phyloP scores from a whole-genome alignment of 2,113 vertebrate genomes.

The Menidia beryllina region DNA sequence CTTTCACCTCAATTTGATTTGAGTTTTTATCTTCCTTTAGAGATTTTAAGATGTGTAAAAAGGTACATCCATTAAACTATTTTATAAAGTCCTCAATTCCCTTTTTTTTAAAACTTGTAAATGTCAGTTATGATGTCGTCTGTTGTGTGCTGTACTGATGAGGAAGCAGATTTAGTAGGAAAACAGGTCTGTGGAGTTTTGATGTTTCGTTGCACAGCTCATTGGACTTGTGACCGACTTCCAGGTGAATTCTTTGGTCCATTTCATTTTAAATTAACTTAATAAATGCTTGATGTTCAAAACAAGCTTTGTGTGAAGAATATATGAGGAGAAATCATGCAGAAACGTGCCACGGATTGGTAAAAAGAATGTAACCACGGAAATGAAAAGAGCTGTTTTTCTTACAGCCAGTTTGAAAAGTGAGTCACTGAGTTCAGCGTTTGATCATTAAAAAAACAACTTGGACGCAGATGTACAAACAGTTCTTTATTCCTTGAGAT shows the following conservation, averaged over 20 bases:
- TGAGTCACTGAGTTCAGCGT: background rate
- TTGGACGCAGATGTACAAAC: background rate
- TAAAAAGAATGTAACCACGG: too few relatives aligned
- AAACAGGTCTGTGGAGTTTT: background rate
- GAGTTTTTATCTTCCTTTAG: slow-evolving; percentile 2
- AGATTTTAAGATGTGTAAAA: slow-evolving; percentile 15
- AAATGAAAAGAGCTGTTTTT: too few relatives aligned
- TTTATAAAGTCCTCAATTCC: background rate
- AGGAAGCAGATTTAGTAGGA: slow-evolving; percentile 5
- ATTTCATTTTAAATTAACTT: slow-evolving; percentile 12
- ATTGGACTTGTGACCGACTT: background rate
- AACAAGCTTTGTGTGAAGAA: background rate
- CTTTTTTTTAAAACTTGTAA: slow-evolving; percentile 14
- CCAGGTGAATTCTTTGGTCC: background rate
- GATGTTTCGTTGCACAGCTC: slow-evolving; percentile 17
- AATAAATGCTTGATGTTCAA: slow-evolving; percentile 47
- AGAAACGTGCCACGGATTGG: too few relatives aligned
- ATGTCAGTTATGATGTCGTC: slow-evolving; percentile 29
- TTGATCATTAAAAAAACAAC: background rate
- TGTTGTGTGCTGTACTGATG: background rate
- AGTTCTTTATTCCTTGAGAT: background rate
- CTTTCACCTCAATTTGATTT: slow-evolving; percentile 5
- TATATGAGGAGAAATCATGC: too few relatives aligned
- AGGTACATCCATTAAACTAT: slow-evolving; percentile 21
- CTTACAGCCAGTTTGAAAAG: too few relatives aligned